Conservation (phyloP, 2,888 invertebrate genomes). For the Ormyrus pomaceus region DNA sequence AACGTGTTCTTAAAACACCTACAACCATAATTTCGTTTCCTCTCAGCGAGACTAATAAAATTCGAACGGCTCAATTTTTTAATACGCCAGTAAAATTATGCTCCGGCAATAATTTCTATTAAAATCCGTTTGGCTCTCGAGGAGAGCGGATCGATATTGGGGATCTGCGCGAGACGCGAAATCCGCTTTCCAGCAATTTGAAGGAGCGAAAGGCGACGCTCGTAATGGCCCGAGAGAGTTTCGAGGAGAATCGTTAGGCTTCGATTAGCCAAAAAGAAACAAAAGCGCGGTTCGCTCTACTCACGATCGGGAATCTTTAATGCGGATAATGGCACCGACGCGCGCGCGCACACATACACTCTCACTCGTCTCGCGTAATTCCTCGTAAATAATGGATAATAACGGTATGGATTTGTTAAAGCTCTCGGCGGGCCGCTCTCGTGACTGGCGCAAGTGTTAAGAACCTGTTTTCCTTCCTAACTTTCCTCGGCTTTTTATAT, state of each 20-base stretch:
- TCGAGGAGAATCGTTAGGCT: slow-evolving; percentile 63
- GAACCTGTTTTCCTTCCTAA: slow-evolving; percentile 50
- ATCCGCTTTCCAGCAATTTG: slow-evolving; percentile 7
- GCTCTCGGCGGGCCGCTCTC: slow-evolving; percentile 42
- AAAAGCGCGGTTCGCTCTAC: slow-evolving; percentile 33
- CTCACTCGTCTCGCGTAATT: slow-evolving; percentile 42
- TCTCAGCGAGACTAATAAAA: no score
- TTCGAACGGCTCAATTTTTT: no score
- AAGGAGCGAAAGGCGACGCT: slow-evolving; percentile 10
- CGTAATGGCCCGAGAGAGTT: slow-evolving; percentile 48
- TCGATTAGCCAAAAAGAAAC: slow-evolving; percentile 60
- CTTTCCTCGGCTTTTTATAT: slow-evolving; percentile 39
- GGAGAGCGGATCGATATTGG: no score
- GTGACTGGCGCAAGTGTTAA: slow-evolving; percentile 39
- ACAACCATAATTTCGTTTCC: no score
- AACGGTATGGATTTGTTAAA: slow-evolving; percentile 57
- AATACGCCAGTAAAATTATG: no score
- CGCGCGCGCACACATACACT: background rate
- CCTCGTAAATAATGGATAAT: slow-evolving; percentile 59
- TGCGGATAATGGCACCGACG: slow-evolving; percentile 49
- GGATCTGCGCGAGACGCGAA: background rate
- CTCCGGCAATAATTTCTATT: no score
- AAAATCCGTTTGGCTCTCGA: no score
- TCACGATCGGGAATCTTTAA: slow-evolving; percentile 53
- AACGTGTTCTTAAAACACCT: no score